Conservation (phyloP, 1,140 invertebrate genomes). For the Palaemon carinicauda region DNA sequence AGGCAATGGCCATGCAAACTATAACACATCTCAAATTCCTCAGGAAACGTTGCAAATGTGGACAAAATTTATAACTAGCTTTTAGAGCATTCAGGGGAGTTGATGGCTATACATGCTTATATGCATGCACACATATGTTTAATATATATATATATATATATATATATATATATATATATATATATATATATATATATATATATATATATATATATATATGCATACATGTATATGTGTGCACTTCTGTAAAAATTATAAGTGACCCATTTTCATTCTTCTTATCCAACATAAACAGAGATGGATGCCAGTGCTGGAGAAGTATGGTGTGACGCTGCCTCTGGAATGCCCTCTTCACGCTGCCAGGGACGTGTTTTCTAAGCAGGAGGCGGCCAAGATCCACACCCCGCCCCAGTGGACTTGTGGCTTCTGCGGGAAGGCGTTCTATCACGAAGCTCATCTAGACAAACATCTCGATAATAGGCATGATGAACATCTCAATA, state of each 20-base stretch:
- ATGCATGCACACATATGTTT: too few relatives aligned
- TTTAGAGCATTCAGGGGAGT: too few relatives aligned
- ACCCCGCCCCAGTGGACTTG: constrained; percentile 88
- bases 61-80: too few relatives aligned
- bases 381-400: constrained; percentile 82
- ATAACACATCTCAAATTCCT: too few relatives aligned
- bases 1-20: too few relatives aligned
- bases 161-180: neutral
- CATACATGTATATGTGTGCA: neutral
- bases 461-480: constrained; percentile 90
- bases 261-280: neutral
- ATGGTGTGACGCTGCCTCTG: constrained; percentile 81
- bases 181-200: neutral
- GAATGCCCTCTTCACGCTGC: constrained; percentile 89
- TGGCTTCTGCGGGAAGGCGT: constrained; percentile 89
- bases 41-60: too few relatives aligned
- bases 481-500: constrained; percentile 85
- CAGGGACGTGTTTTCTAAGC: constrained; percentile 85
- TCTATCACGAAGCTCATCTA: constrained; percentile 86
- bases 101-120: too few relatives aligned
- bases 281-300: constrained; percentile 73
- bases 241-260: too few relatives aligned
- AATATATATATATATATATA: neutral
- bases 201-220: neutral
- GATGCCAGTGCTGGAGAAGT: constrained; percentile 85